phyloP scores from a whole-genome alignment of 2,888 invertebrate genomes.

The Cataglyphis livida region DNA sequence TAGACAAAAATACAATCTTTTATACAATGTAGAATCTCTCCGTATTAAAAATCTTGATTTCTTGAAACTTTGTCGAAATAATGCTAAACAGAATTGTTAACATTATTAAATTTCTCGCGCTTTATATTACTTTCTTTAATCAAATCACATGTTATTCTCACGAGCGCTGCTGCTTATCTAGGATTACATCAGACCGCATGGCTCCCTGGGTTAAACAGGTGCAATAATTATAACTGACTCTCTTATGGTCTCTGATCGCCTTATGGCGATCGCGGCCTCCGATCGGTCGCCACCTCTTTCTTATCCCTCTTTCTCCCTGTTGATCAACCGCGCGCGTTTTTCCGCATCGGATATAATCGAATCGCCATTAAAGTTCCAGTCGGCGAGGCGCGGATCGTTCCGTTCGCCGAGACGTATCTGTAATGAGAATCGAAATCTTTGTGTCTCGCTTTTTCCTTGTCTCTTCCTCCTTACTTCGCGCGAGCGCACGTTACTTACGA shows the following conservation, averaged over 20 bases:
- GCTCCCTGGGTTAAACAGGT: conserved; percentile 67
- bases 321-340: conserved; percentile 55
- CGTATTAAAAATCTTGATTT: background rate
- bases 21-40: background rate
- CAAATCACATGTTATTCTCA: conserved; percentile 39
- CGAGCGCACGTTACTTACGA: conserved; percentile 65
- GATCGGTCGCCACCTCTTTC: conserved; percentile 68
- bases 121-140: conserved; percentile 40
- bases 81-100: background rate
- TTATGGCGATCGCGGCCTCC: conserved; percentile 59
- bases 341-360: conserved; percentile 67
- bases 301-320: conserved; percentile 44
- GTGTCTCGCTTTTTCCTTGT: conserved; percentile 21
- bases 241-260: too few species aligned
- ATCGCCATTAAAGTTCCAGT: conserved; percentile 70
- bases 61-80: background rate
- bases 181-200: conserved; percentile 53
- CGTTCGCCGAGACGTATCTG: conserved; percentile 67
- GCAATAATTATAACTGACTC: conserved; percentile 70
- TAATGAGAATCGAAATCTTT: conserved; percentile 77
- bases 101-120: background rate
- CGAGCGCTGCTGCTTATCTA: conserved; percentile 52
- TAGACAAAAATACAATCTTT: background rate
- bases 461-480: background rate
- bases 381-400: conserved; percentile 57